Evolutionary conservation across 2,888 invertebrate species (phyloP), one percentile per base, ranked within the genome.

Genomic region (Tryphoninae sp.): DNA sequence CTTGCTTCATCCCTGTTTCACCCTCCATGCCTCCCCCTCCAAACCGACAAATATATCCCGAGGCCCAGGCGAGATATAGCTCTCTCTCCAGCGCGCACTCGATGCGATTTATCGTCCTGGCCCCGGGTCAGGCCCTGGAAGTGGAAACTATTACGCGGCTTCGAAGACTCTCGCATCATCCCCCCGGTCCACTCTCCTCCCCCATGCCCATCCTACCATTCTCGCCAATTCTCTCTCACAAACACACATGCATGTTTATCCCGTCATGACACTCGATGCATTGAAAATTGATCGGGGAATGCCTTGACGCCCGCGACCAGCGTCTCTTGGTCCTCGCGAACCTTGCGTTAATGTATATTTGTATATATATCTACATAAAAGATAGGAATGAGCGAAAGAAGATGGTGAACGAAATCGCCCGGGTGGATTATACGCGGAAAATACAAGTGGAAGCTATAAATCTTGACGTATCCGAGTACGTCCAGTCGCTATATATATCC

Each of bases 131-230:
- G 85, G 86, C 80, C 84, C 86, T 84, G 83, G 84, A 85, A 87
- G 86, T 88, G 87, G 88, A 89, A 89, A 89, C 89, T 89, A 90
- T 90, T 90, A 90, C 86, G 86, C 83, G 79, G 80, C 80, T 83
- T 80, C 79, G 76, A 82, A 84, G 11, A 67, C 65, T 73, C 67
- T 72, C 71, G 59, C 64, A 45, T 59, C 23, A 40, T 49, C 59
- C 7, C 68, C 51, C 73, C 45, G 19, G 3, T 51, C 42, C 51
- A 3, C 51, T 74, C 58, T 22, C 64, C 53, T 45, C 55, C 55
- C 55, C 16, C 19, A 55, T 9, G 9, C 45, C 55, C 55, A 9
- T 55, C 55, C 2, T 45, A 55, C 3, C 19, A 55, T 55, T 55
- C 55, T 55, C 55, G 19, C 55, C 16, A 55, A 55, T 55, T 55